Base-by-base conservation (phyloP, 2,113 vertebrate genomes). In the Silurus glanis region DNA sequence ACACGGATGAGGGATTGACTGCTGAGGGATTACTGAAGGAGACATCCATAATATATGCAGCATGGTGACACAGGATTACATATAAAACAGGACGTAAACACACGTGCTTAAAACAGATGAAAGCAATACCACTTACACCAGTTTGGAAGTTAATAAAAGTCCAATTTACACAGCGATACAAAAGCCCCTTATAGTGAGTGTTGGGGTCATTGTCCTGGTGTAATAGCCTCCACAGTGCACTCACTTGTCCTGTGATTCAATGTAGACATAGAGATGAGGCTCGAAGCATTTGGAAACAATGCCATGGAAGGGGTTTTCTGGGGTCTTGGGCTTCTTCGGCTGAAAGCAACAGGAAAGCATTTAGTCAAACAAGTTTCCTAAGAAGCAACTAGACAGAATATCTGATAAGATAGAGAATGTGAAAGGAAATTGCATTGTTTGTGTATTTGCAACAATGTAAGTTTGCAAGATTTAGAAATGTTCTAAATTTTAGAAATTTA, bases 231-330 rank as follows among this genome's bases (percentile, higher is more conserved):
- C 16, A 86, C 86, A 85, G 88, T 92, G 56, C 71, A 95, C 97
- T 98, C 91, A 99, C 98, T 96, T 99, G 96, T 99, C 98, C 92
- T 99, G 98, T 83, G 98, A 99, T 90, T 99, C 98, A 3, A 99
- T 99, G 84, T 99, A 99, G 85, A 99, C 98, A 0, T 99, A 99
- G 25, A 99, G 97, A 91, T 99, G 98, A 88, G 98, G 97, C 89
- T 99, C 98, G 88, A 99, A 99, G 91, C 98, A 99, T 95, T 99
- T 99, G 92, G 98, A 99, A 91, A 99, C 94, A 51, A 99, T 97
- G 90, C 98, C 97, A 17, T 99, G 98, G 88, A 99, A 99, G 23
- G 98, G 98, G 91, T 98, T 99, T 82, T 99, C 97, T 6, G 97
- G 97, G 85, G 93, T 95, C 92, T 99, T 99, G 0, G 97, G 96